Conservation (phyloP, 2,113 vertebrate species). For the Cyrtonyx montezumae region DNA sequence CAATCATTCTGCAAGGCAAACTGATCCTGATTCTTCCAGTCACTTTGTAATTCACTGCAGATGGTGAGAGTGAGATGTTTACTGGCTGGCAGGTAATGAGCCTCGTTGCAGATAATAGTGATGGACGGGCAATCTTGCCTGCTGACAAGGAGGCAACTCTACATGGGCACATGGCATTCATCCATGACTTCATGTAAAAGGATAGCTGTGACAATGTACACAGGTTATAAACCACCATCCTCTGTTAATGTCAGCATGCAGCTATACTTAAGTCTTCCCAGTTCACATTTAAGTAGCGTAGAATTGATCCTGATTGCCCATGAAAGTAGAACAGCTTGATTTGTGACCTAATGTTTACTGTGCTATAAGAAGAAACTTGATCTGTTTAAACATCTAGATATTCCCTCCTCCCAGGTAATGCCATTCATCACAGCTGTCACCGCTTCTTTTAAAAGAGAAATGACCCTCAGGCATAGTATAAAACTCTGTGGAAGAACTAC, state of each 20-base stretch:
- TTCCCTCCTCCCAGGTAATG: slow-evolving; percentile 73
- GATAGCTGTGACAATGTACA: slow-evolving; percentile 50
- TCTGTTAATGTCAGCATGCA: slow-evolving; percentile 31
- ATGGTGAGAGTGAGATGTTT: slow-evolving; percentile 80
- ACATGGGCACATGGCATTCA: slow-evolving; percentile 68
- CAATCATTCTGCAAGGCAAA: slow-evolving; percentile 74
- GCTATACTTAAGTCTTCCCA: slow-evolving; percentile 49
- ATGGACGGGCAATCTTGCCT: slow-evolving; percentile 74
- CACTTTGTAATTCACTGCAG: slow-evolving; percentile 82
- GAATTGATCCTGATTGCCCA: slow-evolving; percentile 67
- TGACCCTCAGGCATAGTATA: slow-evolving; percentile 70
- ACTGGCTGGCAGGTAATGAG: slow-evolving; percentile 80
- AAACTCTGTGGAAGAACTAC: slow-evolving; percentile 65
- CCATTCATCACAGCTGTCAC: slow-evolving; percentile 80
- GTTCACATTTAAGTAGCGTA: slow-evolving; percentile 43
- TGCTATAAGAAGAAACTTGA: slow-evolving; percentile 72
- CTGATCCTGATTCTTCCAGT: slow-evolving; percentile 78
- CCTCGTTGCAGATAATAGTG: slow-evolving; percentile 76
- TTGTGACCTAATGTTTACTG: slow-evolving; percentile 75
- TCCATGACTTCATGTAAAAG: slow-evolving; percentile 60
- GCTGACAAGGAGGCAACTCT: slow-evolving; percentile 69
- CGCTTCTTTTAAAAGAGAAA: slow-evolving; percentile 73
- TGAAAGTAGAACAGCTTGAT: slow-evolving; percentile 57
- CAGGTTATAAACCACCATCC: slow-evolving; percentile 43
- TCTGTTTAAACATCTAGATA: slow-evolving; percentile 80